Conservation (phyloP, 1,140 invertebrate species). For the Ips typographus region DNA sequence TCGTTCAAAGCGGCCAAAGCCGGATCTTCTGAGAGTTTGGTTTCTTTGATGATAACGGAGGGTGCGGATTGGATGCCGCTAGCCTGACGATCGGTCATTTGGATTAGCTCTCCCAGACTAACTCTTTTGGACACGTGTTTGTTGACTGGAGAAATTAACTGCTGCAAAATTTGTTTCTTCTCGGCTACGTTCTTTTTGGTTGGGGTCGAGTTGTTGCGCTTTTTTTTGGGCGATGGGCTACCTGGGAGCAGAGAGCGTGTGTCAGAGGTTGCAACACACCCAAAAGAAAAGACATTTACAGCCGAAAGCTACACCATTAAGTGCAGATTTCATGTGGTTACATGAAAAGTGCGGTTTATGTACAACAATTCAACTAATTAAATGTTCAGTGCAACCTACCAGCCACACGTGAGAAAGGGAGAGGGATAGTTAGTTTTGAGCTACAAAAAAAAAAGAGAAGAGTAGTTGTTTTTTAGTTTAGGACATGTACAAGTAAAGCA, state of each 20-base stretch:
- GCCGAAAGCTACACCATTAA: no score
- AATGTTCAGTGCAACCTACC: slow-evolving; percentile 51
- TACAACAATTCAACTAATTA: slow-evolving; percentile 3
- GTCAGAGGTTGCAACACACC: not conserved
- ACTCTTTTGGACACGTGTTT: slow-evolving; percentile 58
- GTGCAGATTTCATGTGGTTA: not conserved
- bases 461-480: no score
- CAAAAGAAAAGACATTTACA: no score
- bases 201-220: slow-evolving; percentile 71
- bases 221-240: slow-evolving; percentile 69
- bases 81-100: slow-evolving; percentile 62
- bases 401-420: slow-evolving; percentile 52
- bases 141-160: slow-evolving; percentile 60
- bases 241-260: slow-evolving; percentile 51
- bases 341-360: slow-evolving; percentile 34
- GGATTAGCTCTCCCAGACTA: slow-evolving; percentile 67
- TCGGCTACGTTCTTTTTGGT: slow-evolving; percentile 69
- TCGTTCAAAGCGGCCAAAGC: slow-evolving; percentile 59
- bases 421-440: slow-evolving; percentile 36
- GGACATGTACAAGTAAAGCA: no score
- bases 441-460: slow-evolving; percentile 32
- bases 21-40: slow-evolving; percentile 56
- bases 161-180: slow-evolving; percentile 74
- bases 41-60: slow-evolving; percentile 51
- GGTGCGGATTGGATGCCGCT: slow-evolving; percentile 34